Percentiles rank a stretch among this genome's conserved stretches.
These are phyloP conservation scores for Myotis yumanensis DNA, from an alignment of 2,113 vertebrate genomes.

Conservation along the genomic window DNA sequence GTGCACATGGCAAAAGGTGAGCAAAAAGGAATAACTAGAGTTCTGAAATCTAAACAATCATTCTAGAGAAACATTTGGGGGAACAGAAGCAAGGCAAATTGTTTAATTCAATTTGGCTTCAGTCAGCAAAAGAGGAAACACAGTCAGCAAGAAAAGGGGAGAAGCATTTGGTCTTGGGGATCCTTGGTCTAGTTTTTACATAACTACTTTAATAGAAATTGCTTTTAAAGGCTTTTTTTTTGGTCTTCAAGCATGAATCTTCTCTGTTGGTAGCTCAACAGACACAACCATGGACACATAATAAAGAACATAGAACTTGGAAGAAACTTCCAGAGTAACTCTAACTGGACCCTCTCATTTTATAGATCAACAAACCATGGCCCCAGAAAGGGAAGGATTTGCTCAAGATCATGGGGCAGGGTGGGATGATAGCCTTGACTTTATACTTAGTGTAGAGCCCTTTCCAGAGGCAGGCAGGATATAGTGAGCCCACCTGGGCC, in stretches of 20 bases:
- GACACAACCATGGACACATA: background rate
- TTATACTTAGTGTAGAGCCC: background rate
- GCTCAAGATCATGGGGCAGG: background rate
- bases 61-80: background rate
- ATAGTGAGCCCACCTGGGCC: background rate
- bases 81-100: background rate
- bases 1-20: background rate
- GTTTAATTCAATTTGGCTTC: slow-evolving; percentile 9
- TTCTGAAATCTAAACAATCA: background rate
- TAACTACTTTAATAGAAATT: background rate
- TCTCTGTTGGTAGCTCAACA: background rate
- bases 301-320: background rate
- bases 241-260: background rate
- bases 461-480: background rate
- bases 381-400: background rate
- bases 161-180: background rate
- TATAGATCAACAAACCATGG: background rate
- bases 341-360: background rate
- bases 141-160: background rate
- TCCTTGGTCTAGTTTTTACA: background rate
- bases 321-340: background rate
- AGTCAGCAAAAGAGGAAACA: background rate
- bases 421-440: background rate
- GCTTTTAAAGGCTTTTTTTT: slow-evolving; percentile 1
- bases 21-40: background rate